Conservation (phyloP, 2,797 vertebrate species). For the Cephalopachus bancanus region DNA sequence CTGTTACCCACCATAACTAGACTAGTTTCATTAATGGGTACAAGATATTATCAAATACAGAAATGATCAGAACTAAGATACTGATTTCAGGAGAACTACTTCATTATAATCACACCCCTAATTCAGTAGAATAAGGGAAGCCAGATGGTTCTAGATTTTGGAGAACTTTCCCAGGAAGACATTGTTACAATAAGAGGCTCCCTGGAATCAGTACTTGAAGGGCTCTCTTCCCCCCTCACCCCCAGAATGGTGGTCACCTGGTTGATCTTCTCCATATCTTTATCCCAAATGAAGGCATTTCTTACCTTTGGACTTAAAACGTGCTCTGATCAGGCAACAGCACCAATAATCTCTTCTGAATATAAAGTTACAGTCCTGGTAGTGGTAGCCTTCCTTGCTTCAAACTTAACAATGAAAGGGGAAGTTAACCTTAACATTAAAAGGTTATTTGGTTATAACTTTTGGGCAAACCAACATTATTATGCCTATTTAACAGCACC, state of each 20-base stretch:
- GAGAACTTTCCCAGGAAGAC: neutral
- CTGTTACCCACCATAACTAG: neutral
- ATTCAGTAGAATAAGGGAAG: slow-evolving; percentile 15
- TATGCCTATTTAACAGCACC: neutral
- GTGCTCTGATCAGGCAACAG: neutral
- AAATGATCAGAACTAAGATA: neutral
- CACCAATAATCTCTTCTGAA: neutral
- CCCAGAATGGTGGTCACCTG: neutral
- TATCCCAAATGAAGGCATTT: neutral
- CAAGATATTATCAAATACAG: neutral
- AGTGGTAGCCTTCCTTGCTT: neutral
- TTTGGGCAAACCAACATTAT: neutral
- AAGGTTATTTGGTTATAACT: neutral
- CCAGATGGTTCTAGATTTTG: neutral
- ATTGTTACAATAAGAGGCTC: neutral
- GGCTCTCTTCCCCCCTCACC: neutral
- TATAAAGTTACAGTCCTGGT: too few relatives aligned
- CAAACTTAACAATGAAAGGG: slow-evolving; percentile 10
- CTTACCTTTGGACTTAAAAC: neutral
- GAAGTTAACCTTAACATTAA: neutral
- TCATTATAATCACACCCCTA: neutral
- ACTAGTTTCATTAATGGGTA: neutral
- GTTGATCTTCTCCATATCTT: neutral
- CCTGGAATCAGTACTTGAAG: neutral
- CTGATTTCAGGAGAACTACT: neutral